Evolutionary conservation across 2,888 invertebrate genomes (phyloP).

Genomic region (Drosophila buzzatii): DNA sequence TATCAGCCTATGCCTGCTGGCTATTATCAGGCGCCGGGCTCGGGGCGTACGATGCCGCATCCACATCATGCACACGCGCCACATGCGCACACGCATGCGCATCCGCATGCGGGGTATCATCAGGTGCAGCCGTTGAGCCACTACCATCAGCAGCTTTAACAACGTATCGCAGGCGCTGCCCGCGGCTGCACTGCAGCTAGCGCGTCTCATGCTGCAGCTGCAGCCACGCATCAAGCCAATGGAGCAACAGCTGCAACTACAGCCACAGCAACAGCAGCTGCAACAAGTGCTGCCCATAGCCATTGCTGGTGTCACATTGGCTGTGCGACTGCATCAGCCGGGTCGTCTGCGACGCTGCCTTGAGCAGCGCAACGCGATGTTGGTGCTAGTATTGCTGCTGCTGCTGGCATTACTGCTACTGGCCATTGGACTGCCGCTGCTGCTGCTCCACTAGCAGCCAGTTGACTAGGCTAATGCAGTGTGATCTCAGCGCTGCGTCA

Average conservation of each 20-base stretch:
- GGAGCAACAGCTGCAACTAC: conserved; percentile 9
- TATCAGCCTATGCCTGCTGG: conserved; percentile 56
- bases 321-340: conserved; percentile 14
- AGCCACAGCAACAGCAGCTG: not conserved
- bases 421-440: conserved; percentile 19
- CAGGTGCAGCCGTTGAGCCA: conserved; percentile 69
- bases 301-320: conserved; percentile 16
- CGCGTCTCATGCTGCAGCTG: conserved; percentile 35
- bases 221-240: conserved; percentile 11
- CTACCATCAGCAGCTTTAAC: conserved; percentile 79
- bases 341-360: not conserved
- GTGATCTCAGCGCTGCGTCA: conserved; percentile 42
- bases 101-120: conserved; percentile 42
- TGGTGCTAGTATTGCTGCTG: conserved; percentile 12
- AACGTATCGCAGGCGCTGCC: conserved; percentile 56
- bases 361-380: conserved; percentile 3
- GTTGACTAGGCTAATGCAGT: conserved; percentile 15
- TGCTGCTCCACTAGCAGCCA: conserved; percentile 21
- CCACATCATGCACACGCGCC: conserved; percentile 37
- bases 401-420: conserved; percentile 12
- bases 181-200: conserved; percentile 42
- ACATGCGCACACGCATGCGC: conserved; percentile 36
- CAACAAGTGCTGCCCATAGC: not conserved
- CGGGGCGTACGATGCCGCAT: conserved; percentile 41
- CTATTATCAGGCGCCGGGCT: conserved; percentile 37